Conservation (phyloP, 2,113 vertebrate genomes). For the Anoplopoma fimbria region DNA sequence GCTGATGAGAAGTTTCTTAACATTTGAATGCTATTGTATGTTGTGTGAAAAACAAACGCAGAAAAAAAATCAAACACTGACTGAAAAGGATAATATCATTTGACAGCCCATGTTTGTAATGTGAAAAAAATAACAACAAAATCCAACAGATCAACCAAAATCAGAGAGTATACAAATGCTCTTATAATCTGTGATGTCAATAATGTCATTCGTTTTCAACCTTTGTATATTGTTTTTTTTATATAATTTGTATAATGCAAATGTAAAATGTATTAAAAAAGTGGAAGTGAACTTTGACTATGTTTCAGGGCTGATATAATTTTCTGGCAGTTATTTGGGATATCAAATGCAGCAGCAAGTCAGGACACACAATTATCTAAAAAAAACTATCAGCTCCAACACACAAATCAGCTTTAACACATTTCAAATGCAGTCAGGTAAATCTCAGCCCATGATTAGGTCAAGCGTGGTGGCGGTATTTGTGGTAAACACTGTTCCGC, state of each 20-base stretch:
- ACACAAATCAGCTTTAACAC: constrained; percentile 62
- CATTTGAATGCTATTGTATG: background rate
- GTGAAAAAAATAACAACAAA: constrained; percentile 1
- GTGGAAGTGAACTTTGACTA: background rate
- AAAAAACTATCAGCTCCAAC: constrained; percentile 37
- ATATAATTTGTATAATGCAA: background rate
- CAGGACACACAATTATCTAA: constrained; percentile 9
- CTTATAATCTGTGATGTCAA: background rate
- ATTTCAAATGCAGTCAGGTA: constrained; percentile 76
- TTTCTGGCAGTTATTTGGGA: background rate
- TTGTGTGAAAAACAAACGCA: background rate
- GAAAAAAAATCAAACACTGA: background rate
- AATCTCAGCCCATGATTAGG: constrained; percentile 77
- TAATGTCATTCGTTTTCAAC: background rate
- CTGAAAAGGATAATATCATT: background rate
- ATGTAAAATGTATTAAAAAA: background rate
- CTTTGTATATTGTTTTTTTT: background rate
- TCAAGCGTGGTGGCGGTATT: constrained; percentile 77
- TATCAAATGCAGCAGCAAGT: background rate
- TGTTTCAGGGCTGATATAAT: background rate
- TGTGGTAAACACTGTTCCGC: constrained; percentile 81
- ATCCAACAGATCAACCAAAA: background rate
- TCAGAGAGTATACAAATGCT: background rate
- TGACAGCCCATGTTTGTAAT: background rate
- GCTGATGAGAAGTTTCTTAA: constrained; percentile 2